A percentile compares a stretch with the other conserved stretches of the same genome.
Evolutionary conservation across 2,888 invertebrate genomes (phyloP).

Genomic region (Tetranychus truncatus): DNA sequence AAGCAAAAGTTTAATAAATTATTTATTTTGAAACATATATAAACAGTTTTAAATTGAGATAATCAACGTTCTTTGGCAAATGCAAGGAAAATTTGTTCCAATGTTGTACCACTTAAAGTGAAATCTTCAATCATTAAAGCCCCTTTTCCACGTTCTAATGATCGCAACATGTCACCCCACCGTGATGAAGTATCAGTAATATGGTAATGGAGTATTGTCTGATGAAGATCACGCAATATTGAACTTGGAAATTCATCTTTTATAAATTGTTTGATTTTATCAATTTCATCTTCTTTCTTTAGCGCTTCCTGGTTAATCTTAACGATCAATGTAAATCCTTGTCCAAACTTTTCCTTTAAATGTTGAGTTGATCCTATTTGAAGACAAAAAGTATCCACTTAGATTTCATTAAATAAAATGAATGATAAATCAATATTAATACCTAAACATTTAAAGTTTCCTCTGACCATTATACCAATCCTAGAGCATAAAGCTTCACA

Average conservation of each 20-base stretch:
- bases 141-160: constrained; percentile 20
- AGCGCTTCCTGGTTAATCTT: constrained; percentile 15
- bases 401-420: no score
- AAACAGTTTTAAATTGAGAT: no score
- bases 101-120: constrained; percentile 22
- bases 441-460: constrained; percentile 41
- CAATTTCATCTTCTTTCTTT: constrained; percentile 7
- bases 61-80: constrained; percentile 10
- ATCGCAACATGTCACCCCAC: constrained; percentile 23
- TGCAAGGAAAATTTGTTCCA: constrained; percentile 23
- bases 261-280: constrained; percentile 14
- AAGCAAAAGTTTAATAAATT: no score
- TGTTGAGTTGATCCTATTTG: constrained; percentile 48
- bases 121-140: constrained; percentile 23
- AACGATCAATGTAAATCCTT: constrained; percentile 41
- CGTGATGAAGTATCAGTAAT: constrained; percentile 19
- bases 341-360: constrained; percentile 54
- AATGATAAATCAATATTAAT: background rate
- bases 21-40: no score
- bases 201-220: constrained; percentile 24
- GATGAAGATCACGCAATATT: constrained; percentile 25
- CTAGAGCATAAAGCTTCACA: constrained; percentile 45
- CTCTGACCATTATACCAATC: constrained; percentile 42
- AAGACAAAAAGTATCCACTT: background rate
- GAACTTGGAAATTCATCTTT: constrained; percentile 25